Evolutionary conservation across 2,888 invertebrate genomes (phyloP), one percentile per base, ranked within the genome.

Genomic region (Hypercompe scribonia): DNA sequence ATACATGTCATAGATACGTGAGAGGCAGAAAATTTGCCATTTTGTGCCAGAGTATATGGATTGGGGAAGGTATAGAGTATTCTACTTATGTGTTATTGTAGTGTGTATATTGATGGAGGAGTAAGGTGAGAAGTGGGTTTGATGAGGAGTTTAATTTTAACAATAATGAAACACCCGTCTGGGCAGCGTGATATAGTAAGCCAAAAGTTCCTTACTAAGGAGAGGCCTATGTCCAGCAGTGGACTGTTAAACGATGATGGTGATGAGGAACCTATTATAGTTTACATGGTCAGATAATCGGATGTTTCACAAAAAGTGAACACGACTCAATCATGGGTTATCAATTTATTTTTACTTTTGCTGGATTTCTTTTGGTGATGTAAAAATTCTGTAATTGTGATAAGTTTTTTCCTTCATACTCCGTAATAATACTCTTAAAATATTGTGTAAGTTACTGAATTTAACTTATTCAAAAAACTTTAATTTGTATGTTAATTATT

Each of bases 11-110:
- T 80, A 86, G 84, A 81, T 84, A 84, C 83, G 84, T 83, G 84
- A 87, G 87, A 90, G 87, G 86, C 87, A 89, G 88, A 89, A 90
- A 90, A 89, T 88, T 89, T 83, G 84, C 87, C 87, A 87, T 87
- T 87, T 87, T 86, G 85, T 86, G 80, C 81, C 78, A 84, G 78
- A 80, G 46, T 46, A 79, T 71, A 71, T 58, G 36, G 54, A 18
- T 73, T 68, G 28, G n/a, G 50, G 65, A 68, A 68, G 50, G 65
- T 65, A 68, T 70, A 72, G 31, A 72, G 73, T 46, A 67, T 70
- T 70, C 58, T 75, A 70, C 75, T 77, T 77, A 71, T 74, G 72
- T 70, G 70, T 73, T 67, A 67, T 63, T n/a, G n/a, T n/a, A n/a
- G n/a, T n/a, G n/a, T n/a, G n/a, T n/a, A n/a, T n/a, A n/a, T n/a